These are phyloP conservation scores for Sanderia malayensis DNA, from an alignment of 30 jellyfish, hydroid and myxozoan species.

Conservation along the genomic window DNA sequence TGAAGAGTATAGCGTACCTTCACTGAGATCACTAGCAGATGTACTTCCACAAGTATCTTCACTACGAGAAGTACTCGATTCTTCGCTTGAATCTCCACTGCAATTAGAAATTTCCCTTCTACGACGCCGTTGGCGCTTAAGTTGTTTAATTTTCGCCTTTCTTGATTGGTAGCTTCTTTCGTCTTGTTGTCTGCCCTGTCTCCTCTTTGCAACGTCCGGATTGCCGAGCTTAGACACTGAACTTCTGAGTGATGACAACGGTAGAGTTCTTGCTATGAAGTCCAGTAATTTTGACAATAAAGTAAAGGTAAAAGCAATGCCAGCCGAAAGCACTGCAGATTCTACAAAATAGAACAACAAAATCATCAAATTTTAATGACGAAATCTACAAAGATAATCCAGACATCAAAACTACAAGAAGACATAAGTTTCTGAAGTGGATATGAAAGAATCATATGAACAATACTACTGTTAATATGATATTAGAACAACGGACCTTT, in stretches of 20 bases:
- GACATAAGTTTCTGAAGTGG: not conserved
- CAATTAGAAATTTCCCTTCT: conserved; percentile 31
- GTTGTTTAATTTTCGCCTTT: conserved; percentile 24
- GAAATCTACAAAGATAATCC: not conserved
- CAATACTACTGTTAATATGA: not conserved
- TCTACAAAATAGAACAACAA: conserved; percentile 29
- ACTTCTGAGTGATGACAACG: conserved; percentile 27
- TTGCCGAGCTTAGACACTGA: not conserved
- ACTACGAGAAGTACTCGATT: conserved; percentile 10
- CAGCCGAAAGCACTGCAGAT: conserved; percentile 79
- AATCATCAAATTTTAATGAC: not conserved
- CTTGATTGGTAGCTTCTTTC: conserved; percentile 5
- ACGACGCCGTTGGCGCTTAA: conserved; percentile 59
- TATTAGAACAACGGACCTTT: conserved; percentile 12
- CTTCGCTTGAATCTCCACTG: conserved; percentile 33
- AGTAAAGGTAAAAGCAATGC: conserved; percentile 71
- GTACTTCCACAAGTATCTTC: conserved; percentile 28
- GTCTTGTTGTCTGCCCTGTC: too few relatives aligned
- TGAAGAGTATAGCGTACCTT: too few relatives aligned
- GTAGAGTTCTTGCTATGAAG: conserved; percentile 40
- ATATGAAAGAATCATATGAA: not conserved
- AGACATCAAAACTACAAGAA: not conserved
- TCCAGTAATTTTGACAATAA: conserved; percentile 77
- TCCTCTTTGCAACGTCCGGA: too few relatives aligned
- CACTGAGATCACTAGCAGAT: conserved; percentile 77